Evolutionary conservation across 2,797 vertebrate genomes (phyloP).

Genomic region (Falco cherrug): DNA sequence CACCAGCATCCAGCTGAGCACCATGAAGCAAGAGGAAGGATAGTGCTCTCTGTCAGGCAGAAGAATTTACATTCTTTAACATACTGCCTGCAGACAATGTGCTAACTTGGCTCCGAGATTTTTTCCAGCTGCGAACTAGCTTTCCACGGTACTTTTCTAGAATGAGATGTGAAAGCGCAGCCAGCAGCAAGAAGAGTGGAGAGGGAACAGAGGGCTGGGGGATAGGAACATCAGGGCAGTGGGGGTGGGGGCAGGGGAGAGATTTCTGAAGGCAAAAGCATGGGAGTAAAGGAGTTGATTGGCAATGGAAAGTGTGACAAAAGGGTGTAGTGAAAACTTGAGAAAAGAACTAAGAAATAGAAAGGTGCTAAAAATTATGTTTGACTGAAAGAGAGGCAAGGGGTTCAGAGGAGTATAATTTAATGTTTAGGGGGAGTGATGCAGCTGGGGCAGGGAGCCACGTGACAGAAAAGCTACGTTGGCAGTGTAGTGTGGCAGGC

Average conservation of each 20-base stretch:
- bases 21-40: not conserved
- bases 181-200: not conserved
- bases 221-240: not conserved
- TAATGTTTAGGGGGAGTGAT: fast-evolving
- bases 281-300: not conserved
- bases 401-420: not conserved
- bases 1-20: not conserved
- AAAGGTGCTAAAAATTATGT: not conserved
- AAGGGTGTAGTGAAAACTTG: not conserved
- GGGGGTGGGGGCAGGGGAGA: too few relatives aligned
- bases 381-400: not conserved
- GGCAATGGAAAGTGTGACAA: not conserved
- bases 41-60: not conserved
- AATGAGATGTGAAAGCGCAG: not conserved
- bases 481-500: not conserved
- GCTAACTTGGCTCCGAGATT: not conserved
- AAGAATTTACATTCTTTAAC: conserved; percentile 3
- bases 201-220: not conserved
- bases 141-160: not conserved
- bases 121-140: not conserved
- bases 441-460: not conserved
- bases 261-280: not conserved
- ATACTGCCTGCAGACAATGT: not conserved
- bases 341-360: not conserved
- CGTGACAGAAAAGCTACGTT: fast-evolving